Conservation (phyloP, 64 coral and sea anemone genomes). For the Porites lutea region DNA sequence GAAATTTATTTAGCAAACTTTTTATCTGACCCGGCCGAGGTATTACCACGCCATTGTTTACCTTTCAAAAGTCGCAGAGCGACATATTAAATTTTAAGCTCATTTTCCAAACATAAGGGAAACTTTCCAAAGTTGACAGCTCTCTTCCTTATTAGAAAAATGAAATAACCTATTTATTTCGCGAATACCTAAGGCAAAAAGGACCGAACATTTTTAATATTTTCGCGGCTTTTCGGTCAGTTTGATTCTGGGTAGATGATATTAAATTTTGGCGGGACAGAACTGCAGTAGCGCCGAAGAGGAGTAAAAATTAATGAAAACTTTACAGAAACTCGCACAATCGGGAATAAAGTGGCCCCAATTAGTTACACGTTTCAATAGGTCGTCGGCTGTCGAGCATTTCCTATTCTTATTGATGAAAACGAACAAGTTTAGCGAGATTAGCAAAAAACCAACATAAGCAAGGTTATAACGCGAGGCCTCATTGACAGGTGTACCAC, state of each 20-base stretch:
- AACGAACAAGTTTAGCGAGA: constrained; percentile 35
- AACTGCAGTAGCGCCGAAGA: neutral
- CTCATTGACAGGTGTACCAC: constrained; percentile 29
- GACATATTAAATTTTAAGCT: constrained; percentile 60
- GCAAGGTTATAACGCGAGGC: constrained; percentile 49
- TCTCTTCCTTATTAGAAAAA: constrained; percentile 49
- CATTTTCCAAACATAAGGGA: constrained; percentile 51
- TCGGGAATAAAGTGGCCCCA: constrained; percentile 11
- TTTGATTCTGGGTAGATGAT: neutral
- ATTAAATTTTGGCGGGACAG: neutral
- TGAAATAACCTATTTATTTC: constrained; percentile 26
- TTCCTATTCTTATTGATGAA: constrained; percentile 45
- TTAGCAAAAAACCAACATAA: constrained; percentile 58
- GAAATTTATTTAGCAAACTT: neutral
- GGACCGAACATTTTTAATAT: neutral
- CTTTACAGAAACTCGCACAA: constrained; percentile 34
- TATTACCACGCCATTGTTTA: constrained; percentile 11
- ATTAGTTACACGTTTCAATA: constrained; percentile 32
- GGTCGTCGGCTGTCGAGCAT: constrained; percentile 29
- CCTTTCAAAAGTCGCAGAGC: constrained; percentile 12
- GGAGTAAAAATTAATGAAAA: constrained; percentile 34
- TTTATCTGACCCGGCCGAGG: neutral
- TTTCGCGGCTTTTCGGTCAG: too few species aligned
- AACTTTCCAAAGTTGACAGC: constrained; percentile 50
- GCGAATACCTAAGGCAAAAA: neutral